Evolutionary conservation across 2,797 vertebrate genomes (phyloP).

Genomic region (Liasis olivaceus): DNA sequence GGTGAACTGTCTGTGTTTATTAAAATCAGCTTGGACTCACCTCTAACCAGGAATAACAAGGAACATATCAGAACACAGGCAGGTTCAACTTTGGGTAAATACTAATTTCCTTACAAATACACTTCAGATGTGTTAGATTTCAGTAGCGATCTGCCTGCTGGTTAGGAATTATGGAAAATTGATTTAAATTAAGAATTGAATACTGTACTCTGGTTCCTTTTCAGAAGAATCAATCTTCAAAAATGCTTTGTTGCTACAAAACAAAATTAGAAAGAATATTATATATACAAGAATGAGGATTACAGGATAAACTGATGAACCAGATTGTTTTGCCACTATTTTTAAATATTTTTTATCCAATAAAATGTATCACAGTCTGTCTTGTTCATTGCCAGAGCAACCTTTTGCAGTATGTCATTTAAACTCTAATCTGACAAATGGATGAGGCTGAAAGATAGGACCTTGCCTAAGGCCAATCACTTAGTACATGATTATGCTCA

Average conservation of each 20-base stretch:
- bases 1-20: too few species aligned
- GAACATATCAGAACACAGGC: too few species aligned
- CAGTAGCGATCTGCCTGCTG: too few species aligned
- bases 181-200: too few species aligned
- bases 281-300: neutral
- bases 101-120: too few species aligned
- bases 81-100: too few species aligned
- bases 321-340: neutral
- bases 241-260: neutral
- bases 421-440: neutral
- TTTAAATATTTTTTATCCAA: neutral
- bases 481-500: neutral
- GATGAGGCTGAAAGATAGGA: neutral
- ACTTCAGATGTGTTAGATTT: too few species aligned
- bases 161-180: too few species aligned
- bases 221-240: neutral
- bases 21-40: too few species aligned
- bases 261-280: neutral
- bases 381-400: neutral
- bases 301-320: neutral
- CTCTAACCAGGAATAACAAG: too few species aligned
- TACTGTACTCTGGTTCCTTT: too few species aligned
- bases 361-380: neutral
- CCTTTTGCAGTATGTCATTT: neutral
- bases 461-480: neutral